Evolutionary conservation across 2,113 vertebrate genomes (phyloP).

Genomic region (Caracal caracal): DNA sequence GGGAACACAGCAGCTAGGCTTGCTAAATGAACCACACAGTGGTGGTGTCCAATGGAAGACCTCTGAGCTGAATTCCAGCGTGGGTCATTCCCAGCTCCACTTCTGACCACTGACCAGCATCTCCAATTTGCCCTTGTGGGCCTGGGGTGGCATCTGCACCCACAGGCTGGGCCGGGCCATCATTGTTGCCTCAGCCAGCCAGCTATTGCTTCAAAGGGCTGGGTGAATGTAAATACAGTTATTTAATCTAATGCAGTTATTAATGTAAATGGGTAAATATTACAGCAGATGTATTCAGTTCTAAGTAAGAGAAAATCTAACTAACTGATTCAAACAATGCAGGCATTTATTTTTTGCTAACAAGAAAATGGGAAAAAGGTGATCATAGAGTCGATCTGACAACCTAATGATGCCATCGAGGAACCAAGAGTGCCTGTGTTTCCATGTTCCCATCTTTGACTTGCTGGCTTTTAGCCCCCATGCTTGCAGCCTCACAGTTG

Average conservation of each 20-base stretch:
- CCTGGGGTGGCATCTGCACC: neutral
- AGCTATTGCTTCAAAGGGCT: neutral
- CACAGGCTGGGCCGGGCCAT: neutral
- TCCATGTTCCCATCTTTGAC: neutral
- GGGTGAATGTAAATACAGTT: neutral
- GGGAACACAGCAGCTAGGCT: neutral
- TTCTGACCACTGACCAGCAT: neutral
- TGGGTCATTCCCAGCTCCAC: neutral
- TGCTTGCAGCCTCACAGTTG: neutral
- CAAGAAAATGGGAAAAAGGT: neutral
- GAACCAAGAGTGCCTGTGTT: neutral
- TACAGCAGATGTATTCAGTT: neutral
- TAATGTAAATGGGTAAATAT: constrained; percentile 10
- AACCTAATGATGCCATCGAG: neutral
- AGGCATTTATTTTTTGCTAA: constrained; percentile 7
- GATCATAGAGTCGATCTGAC: neutral
- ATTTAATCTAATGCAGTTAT: neutral
- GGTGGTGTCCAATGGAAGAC: neutral
- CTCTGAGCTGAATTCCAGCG: neutral
- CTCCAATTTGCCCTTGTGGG: neutral
- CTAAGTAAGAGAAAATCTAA: constrained; percentile 9
- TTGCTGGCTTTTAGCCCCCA: neutral
- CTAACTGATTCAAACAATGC: neutral
- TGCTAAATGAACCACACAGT: neutral
- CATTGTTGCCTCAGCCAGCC: neutral